Evolutionary conservation across 1,140 invertebrate genomes (phyloP).

Genomic region (Atta texana): DNA sequence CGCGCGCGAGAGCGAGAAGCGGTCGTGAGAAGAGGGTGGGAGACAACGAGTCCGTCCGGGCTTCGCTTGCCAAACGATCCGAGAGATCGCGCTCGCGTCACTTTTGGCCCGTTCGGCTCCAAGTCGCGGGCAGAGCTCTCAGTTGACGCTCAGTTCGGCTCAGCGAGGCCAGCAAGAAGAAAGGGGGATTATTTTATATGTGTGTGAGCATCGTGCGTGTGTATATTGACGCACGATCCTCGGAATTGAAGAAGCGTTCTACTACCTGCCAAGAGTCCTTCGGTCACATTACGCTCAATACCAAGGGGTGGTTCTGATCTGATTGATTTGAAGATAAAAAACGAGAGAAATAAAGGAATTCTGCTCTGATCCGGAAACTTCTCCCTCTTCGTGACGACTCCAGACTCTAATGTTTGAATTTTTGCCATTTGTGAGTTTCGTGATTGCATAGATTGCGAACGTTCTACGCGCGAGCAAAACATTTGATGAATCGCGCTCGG

Average conservation of each 20-base stretch:
- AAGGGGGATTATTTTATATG: constrained; percentile 81
- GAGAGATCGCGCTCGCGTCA: constrained; percentile 84
- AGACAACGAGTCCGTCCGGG: constrained; percentile 69
- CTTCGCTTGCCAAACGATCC: constrained; percentile 79
- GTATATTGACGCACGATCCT: constrained; percentile 57
- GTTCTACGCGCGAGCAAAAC: not conserved
- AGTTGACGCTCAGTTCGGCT: constrained; percentile 86
- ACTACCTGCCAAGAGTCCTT: constrained; percentile 32
- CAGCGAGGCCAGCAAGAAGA: constrained; percentile 85
- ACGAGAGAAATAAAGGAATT: constrained; percentile 2
- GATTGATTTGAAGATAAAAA: not conserved
- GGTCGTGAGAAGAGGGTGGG: constrained; percentile 73
- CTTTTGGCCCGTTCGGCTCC: constrained; percentile 79
- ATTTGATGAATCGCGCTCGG: not conserved
- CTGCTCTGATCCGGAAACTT: not conserved
- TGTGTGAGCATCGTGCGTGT: constrained; percentile 76
- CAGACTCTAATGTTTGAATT: not conserved
- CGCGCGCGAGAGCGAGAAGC: constrained; percentile 66
- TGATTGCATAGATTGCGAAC: constrained; percentile 1
- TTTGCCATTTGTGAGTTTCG: not conserved
- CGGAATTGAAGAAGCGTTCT: constrained; percentile 6
- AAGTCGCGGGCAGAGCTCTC: constrained; percentile 83
- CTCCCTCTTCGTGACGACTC: not conserved
- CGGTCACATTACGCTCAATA: not conserved
- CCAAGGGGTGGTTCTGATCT: constrained; percentile 47